Evolutionary conservation across 2,113 vertebrate species (phyloP).

Genomic region (Dasyurus viverrinus): DNA sequence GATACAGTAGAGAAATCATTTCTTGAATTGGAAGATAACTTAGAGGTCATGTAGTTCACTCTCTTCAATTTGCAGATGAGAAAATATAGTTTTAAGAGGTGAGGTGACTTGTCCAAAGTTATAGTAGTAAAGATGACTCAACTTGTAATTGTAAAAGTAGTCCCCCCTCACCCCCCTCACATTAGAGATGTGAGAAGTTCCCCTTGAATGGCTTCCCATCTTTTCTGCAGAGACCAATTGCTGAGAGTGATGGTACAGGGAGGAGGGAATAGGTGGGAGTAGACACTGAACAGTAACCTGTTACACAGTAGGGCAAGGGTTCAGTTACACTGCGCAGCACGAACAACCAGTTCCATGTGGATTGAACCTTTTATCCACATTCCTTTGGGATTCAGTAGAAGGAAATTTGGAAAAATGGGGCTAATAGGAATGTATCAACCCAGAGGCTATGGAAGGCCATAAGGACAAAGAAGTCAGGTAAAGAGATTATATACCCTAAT

Average conservation of each 20-base stretch:
- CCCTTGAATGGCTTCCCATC: neutral
- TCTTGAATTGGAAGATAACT: neutral
- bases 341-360: neutral
- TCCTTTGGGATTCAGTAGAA: neutral
- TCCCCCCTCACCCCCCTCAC: too few species aligned
- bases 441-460: neutral
- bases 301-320: neutral
- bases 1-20: neutral
- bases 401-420: neutral
- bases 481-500: neutral
- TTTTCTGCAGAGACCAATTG: neutral
- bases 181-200: neutral
- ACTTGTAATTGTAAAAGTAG: too few species aligned
- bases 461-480: neutral
- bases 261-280: too few species aligned
- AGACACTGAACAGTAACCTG: neutral
- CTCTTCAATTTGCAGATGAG: neutral
- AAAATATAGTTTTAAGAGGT: neutral
- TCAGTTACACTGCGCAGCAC: neutral
- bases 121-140: neutral
- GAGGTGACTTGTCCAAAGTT: neutral
- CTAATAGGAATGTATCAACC: neutral
- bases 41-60: neutral
- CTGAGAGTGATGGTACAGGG: neutral
- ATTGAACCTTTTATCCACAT: neutral